Conservation (phyloP, 2,888 invertebrate genomes). For the Drosophila macrospina region DNA sequence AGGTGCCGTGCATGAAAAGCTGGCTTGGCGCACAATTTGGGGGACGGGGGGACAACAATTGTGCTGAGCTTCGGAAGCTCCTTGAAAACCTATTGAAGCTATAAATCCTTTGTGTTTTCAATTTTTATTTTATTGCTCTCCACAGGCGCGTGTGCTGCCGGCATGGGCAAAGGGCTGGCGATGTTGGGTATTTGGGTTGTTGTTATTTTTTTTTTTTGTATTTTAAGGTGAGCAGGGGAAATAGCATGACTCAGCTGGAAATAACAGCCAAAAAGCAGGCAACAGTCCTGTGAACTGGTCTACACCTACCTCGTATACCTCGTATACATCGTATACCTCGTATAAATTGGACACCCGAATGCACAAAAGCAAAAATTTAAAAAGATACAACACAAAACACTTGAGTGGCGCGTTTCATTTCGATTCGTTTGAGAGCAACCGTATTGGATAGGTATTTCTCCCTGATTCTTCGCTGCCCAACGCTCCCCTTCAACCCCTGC, state of each 20-base stretch:
- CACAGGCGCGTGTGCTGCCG: slow-evolving; percentile 59
- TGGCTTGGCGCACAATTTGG: no score
- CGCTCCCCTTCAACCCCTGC: no score
- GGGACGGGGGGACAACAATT: slow-evolving; percentile 40
- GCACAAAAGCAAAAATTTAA: slow-evolving; percentile 74
- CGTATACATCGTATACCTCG: neutral
- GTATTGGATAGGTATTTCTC: slow-evolving; percentile 28
- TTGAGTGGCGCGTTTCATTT: slow-evolving; percentile 61
- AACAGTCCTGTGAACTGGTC: slow-evolving; percentile 32
- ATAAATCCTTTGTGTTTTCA: slow-evolving; percentile 82
- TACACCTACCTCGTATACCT: slow-evolving; percentile 20
- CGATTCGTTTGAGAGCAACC: slow-evolving; percentile 31
- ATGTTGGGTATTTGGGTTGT: slow-evolving; percentile 7
- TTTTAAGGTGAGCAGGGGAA: slow-evolving; percentile 31
- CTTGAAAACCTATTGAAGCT: slow-evolving; percentile 82
- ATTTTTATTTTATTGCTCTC: slow-evolving; percentile 82
- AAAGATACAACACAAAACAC: slow-evolving; percentile 74
- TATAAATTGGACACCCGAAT: slow-evolving; percentile 55
- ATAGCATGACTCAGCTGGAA: slow-evolving; percentile 61
- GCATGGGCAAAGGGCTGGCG: slow-evolving; percentile 19
- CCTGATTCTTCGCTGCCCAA: neutral
- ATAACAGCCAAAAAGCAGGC: slow-evolving; percentile 59
- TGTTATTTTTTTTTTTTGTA: neutral
- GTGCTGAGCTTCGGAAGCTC: slow-evolving; percentile 68
- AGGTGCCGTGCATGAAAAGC: no score